Base-by-base conservation (phyloP, 2,888 invertebrate species). In the Mycalesis mineus region DNA sequence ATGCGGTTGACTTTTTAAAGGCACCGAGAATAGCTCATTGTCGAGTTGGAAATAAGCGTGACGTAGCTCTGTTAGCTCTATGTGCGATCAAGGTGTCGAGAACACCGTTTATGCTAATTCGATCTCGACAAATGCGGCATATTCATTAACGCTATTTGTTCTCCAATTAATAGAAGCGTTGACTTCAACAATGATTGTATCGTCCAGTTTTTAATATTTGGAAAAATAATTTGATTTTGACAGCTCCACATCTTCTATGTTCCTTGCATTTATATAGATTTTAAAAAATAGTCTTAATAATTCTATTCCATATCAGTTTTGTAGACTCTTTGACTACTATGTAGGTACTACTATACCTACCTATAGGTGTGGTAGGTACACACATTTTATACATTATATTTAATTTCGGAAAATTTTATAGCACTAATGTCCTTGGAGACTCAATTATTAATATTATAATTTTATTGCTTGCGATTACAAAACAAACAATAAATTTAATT, bases 1-100 rank as follows among this genome's bases (percentile, higher is more conserved):
- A 82, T 80, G 82, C 79, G 75, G 74, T 75, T 74, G 79, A 77
- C 79, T 80, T 80, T 78, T 80, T 79, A 75, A 78, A 77, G 74
- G 76, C 70, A 73, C 72, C 72, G 78, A 74, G 74, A 75, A 76
- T 75, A 74, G 68, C 74, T 73, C 72, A 78, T 80, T 79, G 77
- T 78, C 74, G 69, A 36, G 8, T 73, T 78, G 78, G 68, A 52
- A 52, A 82, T 82, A 79, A 54, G 74, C 73, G 71, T 81, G 82
- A 82, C 78, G 77, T 75, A 72, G 77, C 69, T 71, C 51, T 61
- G 60, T 62, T 60, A 52, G 55, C 49, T 55, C 37, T 49, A n/a
- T 29, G 40, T 40, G 29, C 8, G 6, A 9, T 14, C 45, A 44
- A 55, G 31, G 51, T 55, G 36, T 48, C 29, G 53, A 37, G 8